Conservation (phyloP, 2,888 invertebrate species). For the Pantelozetes paolii region DNA sequence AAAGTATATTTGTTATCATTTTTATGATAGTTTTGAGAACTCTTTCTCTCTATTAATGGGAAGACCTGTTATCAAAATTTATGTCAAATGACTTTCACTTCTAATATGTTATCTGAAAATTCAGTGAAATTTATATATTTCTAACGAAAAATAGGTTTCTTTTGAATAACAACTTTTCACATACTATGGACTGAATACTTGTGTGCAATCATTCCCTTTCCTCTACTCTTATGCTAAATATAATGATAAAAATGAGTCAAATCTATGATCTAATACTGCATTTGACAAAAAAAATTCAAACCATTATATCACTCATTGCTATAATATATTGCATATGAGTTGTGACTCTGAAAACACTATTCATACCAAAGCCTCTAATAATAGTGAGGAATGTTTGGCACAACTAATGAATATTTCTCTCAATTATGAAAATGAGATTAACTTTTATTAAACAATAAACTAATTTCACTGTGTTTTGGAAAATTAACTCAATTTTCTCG, state of each 20-base stretch:
- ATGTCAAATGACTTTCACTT: no score
- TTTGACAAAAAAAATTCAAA: background rate
- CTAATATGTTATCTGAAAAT: no score
- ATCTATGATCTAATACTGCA: background rate
- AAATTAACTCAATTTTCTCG: conserved; percentile 5
- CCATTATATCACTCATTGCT: background rate
- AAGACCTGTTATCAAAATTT: no score
- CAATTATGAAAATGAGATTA: conserved; percentile 24
- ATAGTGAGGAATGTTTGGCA: background rate
- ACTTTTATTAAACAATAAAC: background rate
- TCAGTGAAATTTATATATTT: no score
- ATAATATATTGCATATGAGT: background rate
- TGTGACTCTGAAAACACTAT: background rate
- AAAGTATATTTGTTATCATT: no score
- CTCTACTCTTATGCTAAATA: conserved; percentile 4
- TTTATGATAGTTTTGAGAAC: no score
- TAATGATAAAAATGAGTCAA: background rate
- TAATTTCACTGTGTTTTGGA: background rate
- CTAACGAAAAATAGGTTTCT: no score
- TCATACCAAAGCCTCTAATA: background rate
- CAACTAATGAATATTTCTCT: background rate
- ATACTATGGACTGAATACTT: no score
- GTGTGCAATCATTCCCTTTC: no score
- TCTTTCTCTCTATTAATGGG: no score
- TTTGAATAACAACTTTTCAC: no score